Base-by-base conservation (phyloP, 2,113 vertebrate genomes). In the Tor tambroides region DNA sequence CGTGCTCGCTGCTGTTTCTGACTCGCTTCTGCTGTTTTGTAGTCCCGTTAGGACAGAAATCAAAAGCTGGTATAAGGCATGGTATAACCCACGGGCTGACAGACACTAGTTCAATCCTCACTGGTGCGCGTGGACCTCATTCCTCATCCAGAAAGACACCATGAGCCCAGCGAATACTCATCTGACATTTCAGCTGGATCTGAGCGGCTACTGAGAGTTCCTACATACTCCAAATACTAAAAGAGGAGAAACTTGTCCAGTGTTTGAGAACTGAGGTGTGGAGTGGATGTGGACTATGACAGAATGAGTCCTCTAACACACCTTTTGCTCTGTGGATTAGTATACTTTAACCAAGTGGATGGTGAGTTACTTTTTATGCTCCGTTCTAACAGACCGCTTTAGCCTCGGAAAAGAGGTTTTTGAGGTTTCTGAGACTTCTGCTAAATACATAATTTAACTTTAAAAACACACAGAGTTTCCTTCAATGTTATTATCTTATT, bases 221-320 rank as follows among this genome's bases (percentile, higher is more conserved):
- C 12, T 17, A 41, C 21, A 35, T 54, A 56, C 56, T 28, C 71
- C 69, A 83, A 28, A 82, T 21, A 67, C 11, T 74, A 2, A 84
- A 35, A 85, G 80, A 81, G 89, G 82, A 89, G 90, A 86, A 84
- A 91, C 87, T 90, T 82, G 54, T 54, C 35, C 90, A 91, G 89
- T 80, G 9, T 67, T 72, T 85, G 82, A 80, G 76, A 84, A 61
- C n/a, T 61, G 61, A 84, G 87, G 94, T 87, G 85, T 90, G 91
- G 89, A 91, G 93, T 95, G 97, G 95, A 97, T 95, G 94, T 95
- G 96, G 96, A 97, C 95, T 98, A 97, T 98, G 97, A 95, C 92
- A 99, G 95, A 92, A 99, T 99, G 98, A 95, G 95, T 97, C 96
- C 96, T 89, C 95, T 99, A 95, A 96, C 94, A 92, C 94, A 96